phyloP scores from a whole-genome alignment of 23 tunicate species.

The Oikopleura vanhoeffeni region DNA sequence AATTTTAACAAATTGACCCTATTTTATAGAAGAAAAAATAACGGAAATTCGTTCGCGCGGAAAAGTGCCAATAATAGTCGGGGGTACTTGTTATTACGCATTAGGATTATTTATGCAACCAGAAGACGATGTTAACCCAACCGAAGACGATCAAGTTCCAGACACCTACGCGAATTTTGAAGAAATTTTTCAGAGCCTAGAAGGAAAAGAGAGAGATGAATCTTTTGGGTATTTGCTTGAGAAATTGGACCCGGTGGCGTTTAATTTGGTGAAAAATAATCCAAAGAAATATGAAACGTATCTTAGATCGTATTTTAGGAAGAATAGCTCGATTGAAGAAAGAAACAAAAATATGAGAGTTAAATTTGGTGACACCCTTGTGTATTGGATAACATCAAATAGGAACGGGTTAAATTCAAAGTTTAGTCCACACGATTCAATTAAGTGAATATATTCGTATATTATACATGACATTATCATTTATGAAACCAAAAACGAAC shows the following conservation, averaged over 20 bases:
- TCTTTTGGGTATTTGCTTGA: not conserved
- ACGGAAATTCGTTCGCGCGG: conserved; percentile 37
- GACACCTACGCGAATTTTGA: too few relatives aligned
- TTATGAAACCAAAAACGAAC: too few relatives aligned
- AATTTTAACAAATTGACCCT: too few relatives aligned
- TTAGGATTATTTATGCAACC: too few relatives aligned
- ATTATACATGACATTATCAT: too few relatives aligned
- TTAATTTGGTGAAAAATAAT: not conserved
- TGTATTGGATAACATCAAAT: not conserved
- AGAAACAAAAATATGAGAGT: not conserved
- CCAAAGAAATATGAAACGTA: not conserved
- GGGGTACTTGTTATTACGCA: conserved; percentile 64
- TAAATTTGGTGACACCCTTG: not conserved
- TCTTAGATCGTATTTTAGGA: not conserved
- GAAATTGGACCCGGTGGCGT: not conserved
- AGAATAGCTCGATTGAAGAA: not conserved
- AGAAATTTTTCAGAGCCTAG: not conserved
- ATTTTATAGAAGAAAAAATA: conserved; percentile 34
- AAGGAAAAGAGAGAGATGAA: not conserved
- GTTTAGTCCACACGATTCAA: too few relatives aligned
- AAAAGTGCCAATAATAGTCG: conserved; percentile 50
- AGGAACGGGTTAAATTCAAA: too few relatives aligned
- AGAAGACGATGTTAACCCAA: too few relatives aligned
- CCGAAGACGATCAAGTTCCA: not conserved
- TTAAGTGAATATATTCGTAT: too few relatives aligned